Conservation (phyloP, 2,113 vertebrate genomes). For the Himantopus leucocephalus region DNA sequence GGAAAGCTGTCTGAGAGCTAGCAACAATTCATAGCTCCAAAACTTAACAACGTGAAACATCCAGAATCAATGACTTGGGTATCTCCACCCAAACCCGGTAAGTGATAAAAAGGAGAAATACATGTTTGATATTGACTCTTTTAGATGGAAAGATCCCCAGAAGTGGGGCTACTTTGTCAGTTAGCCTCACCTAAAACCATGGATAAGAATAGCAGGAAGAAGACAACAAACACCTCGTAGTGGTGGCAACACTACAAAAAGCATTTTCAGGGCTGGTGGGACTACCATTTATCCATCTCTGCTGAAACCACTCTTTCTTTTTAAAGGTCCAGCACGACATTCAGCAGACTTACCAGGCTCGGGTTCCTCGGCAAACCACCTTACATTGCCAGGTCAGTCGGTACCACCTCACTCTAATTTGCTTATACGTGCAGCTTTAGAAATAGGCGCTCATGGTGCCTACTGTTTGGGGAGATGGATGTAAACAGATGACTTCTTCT, state of each 20-base stretch:
- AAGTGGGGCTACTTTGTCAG: background rate
- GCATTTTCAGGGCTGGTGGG: background rate
- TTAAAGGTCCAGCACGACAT: conserved; percentile 43
- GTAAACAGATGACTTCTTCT: background rate
- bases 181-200: background rate
- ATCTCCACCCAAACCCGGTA: background rate
- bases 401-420: background rate
- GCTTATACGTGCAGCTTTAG: background rate
- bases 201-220: background rate
- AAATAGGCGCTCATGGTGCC: background rate
- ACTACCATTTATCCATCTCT: background rate
- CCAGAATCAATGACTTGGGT: background rate
- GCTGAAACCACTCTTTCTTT: conserved; percentile 18
- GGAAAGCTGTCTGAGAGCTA: background rate
- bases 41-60: background rate
- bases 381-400: conserved; percentile 74
- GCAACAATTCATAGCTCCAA: background rate
- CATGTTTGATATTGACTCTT: background rate
- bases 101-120: background rate
- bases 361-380: conserved; percentile 5
- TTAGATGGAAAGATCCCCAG: background rate
- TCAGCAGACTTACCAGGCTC: conserved; percentile 31
- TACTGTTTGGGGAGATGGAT: background rate
- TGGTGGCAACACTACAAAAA: background rate
- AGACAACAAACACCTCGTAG: background rate